Evolutionary conservation across 1,140 invertebrate genomes (phyloP), one percentile per base, ranked within the genome.

Genomic region (Armadillidium nasatum): DNA sequence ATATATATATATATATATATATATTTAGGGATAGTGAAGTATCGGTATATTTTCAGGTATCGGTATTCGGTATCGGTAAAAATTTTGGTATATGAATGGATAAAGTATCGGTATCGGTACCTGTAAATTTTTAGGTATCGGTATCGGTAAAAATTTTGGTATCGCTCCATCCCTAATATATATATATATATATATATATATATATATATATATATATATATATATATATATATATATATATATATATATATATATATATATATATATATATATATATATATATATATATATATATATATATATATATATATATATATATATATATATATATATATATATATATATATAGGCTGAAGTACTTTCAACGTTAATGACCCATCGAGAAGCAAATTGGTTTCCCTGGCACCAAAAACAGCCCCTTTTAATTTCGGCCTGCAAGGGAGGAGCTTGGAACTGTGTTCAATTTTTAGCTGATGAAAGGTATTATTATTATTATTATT

Each of bases 381-480:
- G 88, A 79, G 90, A 91, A 82, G 90, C 90, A 82, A 89, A 89
- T 54, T 91, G 90, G 90, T 85, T 89, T 43, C 85, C 85, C 54
- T 86, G 85, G 86, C 86, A 87, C 74, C 86, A 87, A 72, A 87
- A 87, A 76, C 81, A 85, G 78, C 90, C 90, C 1, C 82, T 91
- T 45, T 83, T 91, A 45, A 89, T 91, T 79, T 87, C 89, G 23
- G 89, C 90, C 0, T 91, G 89, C 81, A 89, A 91, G 82, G 83
- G 89, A 50, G 90, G 89, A 22, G 90, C 90, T 43, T 91, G 90
- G 89, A 87, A 88, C 74, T 91, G 90, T 84, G 89, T 90, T 0
- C 88, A 90, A 81, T 90, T 88, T 84, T 83, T 91, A 44, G 88
- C 88, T 19, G 85, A 87, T 13, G 89, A 89, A 71, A 85, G 90